Conservation (phyloP, 2,888 invertebrate species). For the Cenopis cana region DNA sequence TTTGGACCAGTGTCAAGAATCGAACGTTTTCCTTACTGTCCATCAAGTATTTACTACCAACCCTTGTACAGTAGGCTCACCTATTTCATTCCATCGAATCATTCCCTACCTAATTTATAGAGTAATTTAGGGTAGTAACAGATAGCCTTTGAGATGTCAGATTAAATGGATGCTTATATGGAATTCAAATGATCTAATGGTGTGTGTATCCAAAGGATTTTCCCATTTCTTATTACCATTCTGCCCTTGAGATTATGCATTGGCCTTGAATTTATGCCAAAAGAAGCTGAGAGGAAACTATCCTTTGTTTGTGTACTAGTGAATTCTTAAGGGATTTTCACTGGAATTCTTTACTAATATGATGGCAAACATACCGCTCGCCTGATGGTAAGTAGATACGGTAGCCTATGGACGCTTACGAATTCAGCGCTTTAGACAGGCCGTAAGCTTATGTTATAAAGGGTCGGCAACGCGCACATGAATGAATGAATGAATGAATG, state of each 20-base stretch:
- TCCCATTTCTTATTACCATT: conserved; percentile 11
- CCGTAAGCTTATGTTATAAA: too few species aligned
- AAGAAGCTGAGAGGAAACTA: neutral
- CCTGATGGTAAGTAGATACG: too few species aligned
- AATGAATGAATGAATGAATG: too few species aligned
- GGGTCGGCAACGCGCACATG: too few species aligned
- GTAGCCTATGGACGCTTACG: too few species aligned
- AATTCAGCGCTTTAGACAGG: too few species aligned
- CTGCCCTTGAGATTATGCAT: conserved; percentile 27
- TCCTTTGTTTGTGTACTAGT: neutral
- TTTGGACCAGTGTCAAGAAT: too few species aligned
- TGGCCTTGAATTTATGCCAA: conserved; percentile 22
- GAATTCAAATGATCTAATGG: conserved; percentile 30
- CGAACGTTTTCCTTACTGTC: conserved; percentile 1
- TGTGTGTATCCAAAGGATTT: conserved; percentile 1
- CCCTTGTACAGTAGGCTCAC: conserved; percentile 23
- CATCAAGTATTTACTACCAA: conserved; percentile 1
- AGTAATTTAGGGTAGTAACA: conserved; percentile 36
- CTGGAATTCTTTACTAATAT: too few species aligned
- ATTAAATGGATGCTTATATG: conserved; percentile 33
- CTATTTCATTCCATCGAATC: conserved; percentile 43
- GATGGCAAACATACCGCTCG: too few species aligned
- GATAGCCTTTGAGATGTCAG: conserved; percentile 35
- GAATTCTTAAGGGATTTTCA: neutral
- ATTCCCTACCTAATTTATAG: conserved; percentile 37